These are phyloP conservation scores for Cephus nigrinus DNA, from an alignment of 2,888 invertebrate genomes.

Conservation along the genomic window DNA sequence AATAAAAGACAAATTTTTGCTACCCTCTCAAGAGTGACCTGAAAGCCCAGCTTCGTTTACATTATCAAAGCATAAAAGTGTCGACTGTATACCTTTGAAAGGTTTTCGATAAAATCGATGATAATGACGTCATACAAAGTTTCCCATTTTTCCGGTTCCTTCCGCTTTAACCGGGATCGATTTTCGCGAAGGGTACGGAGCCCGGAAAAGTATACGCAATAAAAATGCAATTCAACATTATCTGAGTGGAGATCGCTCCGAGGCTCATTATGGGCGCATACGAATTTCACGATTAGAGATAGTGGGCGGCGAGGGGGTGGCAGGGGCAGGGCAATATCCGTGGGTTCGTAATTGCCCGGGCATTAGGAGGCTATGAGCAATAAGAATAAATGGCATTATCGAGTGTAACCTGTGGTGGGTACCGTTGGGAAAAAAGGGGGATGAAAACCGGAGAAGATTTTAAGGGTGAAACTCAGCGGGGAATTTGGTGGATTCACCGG, in stretches of 20 bases:
- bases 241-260: not conserved
- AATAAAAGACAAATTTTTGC: too few relatives aligned
- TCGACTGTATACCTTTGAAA: too few relatives aligned
- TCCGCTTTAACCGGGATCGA: too few relatives aligned
- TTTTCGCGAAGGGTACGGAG: too few relatives aligned
- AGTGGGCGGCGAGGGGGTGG: not conserved
- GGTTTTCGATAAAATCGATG: too few relatives aligned
- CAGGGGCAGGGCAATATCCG: not conserved
- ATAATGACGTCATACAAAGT: too few relatives aligned
- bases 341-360: not conserved
- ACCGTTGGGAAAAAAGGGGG: not conserved
- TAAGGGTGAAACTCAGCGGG: not conserved
- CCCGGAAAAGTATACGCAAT: not conserved
- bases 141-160: too few relatives aligned
- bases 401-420: conserved; percentile 4
- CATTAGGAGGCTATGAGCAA: not conserved
- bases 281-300: not conserved
- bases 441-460: not conserved
- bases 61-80: too few relatives aligned
- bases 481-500: not conserved
- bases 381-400: conserved; percentile 11
- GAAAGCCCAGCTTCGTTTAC: too few relatives aligned
- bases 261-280: too few relatives aligned
- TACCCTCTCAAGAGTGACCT: too few relatives aligned
- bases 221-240: not conserved